Conservation (phyloP, 2,888 invertebrate genomes). For the Trissolcus japonicus region DNA sequence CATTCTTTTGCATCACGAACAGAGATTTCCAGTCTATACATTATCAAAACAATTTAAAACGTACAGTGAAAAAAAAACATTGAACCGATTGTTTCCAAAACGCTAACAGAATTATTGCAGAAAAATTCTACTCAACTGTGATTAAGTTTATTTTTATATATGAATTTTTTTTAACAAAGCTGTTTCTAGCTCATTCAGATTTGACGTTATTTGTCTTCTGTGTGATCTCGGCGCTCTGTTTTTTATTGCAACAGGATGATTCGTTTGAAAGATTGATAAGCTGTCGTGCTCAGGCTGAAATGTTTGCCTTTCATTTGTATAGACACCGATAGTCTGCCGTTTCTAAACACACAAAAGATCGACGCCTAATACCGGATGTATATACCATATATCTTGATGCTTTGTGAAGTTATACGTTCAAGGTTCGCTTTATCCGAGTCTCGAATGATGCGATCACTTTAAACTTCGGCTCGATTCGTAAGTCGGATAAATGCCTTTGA, state of each 20-base stretch:
- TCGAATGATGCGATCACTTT: constrained; percentile 22
- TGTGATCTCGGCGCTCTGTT: background rate
- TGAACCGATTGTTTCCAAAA: no score
- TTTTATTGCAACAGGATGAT: constrained; percentile 21
- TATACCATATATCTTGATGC: constrained; percentile 36
- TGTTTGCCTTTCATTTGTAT: constrained; percentile 44
- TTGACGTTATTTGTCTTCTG: background rate
- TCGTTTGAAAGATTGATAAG: constrained; percentile 45
- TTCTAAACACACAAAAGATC: constrained; percentile 41
- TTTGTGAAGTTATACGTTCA: constrained; percentile 45
- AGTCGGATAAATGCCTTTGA: constrained; percentile 33
- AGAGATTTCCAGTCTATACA: constrained; percentile 24
- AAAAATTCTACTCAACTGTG: no score
- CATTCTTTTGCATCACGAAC: constrained; percentile 34
- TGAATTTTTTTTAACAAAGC: no score
- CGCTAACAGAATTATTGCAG: no score
- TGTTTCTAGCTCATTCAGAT: no score
- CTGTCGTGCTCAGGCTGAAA: constrained; percentile 24
- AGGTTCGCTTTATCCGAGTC: constrained; percentile 31
- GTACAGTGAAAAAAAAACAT: no score
- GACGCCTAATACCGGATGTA: constrained; percentile 51
- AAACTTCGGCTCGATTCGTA: constrained; percentile 29
- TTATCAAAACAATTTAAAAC: constrained; percentile 30
- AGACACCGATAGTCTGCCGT: constrained; percentile 47
- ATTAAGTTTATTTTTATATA: no score